Conservation (phyloP, 2,888 invertebrate species). For the Tromatobia lineatoria region DNA sequence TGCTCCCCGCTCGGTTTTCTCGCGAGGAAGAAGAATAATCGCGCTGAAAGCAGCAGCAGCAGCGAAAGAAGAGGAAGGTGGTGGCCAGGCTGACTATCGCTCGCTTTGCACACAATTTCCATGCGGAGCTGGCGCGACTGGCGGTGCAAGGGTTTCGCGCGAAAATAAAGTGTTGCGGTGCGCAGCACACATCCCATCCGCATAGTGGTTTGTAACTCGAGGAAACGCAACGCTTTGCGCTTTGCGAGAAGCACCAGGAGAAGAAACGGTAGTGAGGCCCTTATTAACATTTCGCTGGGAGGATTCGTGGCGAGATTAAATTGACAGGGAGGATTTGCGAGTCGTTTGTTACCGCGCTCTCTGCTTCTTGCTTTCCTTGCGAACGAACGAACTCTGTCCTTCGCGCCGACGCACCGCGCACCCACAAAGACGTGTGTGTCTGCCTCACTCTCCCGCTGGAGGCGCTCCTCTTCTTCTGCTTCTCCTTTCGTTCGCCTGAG, state of each 20-base stretch:
- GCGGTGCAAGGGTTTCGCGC: conserved; percentile 70
- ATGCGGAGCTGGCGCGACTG: conserved; percentile 44
- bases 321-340: conserved; percentile 85
- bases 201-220: conserved; percentile 39
- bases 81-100: conserved; percentile 67
- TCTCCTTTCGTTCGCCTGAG: conserved; percentile 46
- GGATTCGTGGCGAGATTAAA: conserved; percentile 85
- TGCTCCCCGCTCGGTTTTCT: conserved; percentile 61
- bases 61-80: conserved; percentile 67
- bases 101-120: conserved; percentile 71
- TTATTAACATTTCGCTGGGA: conserved; percentile 85
- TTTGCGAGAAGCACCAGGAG: conserved; percentile 37
- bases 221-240: conserved; percentile 27
- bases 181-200: conserved; percentile 45
- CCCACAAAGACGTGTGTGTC: conserved; percentile 41
- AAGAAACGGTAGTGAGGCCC: conserved; percentile 79
- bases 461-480: conserved; percentile 45
- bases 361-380: conserved; percentile 67
- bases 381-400: conserved; percentile 54
- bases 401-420: conserved; percentile 46
- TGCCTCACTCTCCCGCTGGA: conserved; percentile 44
- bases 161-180: conserved; percentile 76
- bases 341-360: conserved; percentile 83
- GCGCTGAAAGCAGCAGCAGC: conserved; percentile 39
- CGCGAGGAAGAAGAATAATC: conserved; percentile 65